Percentiles rank a stretch among this genome's conserved stretches.
Evolutionary conservation across 2,113 vertebrate species (phyloP).

Genomic region (Coreoperca whiteheadi): DNA sequence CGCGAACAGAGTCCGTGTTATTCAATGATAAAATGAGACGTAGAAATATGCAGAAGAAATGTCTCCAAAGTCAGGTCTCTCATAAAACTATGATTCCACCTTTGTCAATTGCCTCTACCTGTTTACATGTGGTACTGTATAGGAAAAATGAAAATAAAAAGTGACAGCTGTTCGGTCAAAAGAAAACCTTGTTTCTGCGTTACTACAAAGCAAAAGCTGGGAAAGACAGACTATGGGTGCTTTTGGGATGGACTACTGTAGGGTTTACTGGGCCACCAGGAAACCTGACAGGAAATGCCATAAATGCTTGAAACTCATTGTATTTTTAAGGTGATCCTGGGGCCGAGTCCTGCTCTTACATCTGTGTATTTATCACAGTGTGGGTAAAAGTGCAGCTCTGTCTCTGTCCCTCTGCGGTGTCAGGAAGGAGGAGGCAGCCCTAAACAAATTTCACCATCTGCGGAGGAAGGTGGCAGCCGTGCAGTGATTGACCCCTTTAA

Average conservation of each 20-base stretch:
- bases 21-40: too few species aligned
- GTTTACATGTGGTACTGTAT: neutral
- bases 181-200: neutral
- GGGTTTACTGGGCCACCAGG: neutral
- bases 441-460: conserved; percentile 91
- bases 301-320: neutral
- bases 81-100: neutral
- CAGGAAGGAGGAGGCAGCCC: conserved; percentile 81
- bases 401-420: conserved; percentile 16
- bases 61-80: too few species aligned
- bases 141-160: too few species aligned
- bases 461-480: conserved; percentile 88
- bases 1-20: too few species aligned
- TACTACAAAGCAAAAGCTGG: too few species aligned
- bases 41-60: too few species aligned
- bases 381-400: conserved; percentile 5
- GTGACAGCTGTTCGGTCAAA: too few species aligned
- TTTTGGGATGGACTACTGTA: neutral
- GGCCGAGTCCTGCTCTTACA: neutral
- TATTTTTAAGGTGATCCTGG: conserved; percentile 33
- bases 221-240: too few species aligned
- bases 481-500: conserved; percentile 89
- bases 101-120: neutral
- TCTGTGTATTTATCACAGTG: conserved; percentile 3
- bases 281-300: neutral